Conservation (phyloP, 1,140 invertebrate species). For the Lasioglossum albipes region DNA sequence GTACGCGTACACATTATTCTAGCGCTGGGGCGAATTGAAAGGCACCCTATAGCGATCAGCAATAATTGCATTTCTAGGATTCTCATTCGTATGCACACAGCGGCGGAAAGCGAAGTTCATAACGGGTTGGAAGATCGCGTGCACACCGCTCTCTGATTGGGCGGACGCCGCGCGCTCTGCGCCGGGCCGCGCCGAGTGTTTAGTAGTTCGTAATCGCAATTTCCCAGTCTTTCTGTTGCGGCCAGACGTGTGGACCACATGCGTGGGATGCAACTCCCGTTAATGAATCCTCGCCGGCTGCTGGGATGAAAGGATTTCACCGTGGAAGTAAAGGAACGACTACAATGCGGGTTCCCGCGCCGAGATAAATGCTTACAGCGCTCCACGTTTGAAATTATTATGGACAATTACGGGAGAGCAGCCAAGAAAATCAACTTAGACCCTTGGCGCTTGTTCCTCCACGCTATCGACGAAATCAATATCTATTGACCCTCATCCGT, state of each 20-base stretch:
- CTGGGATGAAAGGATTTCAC: neutral
- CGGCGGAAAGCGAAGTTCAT: constrained; percentile 16
- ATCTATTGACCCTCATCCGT: too few relatives aligned
- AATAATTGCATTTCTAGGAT: constrained; percentile 34
- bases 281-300: constrained; percentile 8
- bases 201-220: constrained; percentile 23
- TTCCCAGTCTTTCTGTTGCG: constrained; percentile 1
- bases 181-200: neutral
- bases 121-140: constrained; percentile 7
- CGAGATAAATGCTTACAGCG: neutral
- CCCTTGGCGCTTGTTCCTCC: too few relatives aligned
- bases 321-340: neutral
- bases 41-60: constrained; percentile 16
- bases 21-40: neutral
- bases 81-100: constrained; percentile 22
- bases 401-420: neutral
- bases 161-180: neutral
- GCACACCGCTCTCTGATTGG: neutral
- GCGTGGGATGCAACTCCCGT: constrained; percentile 1
- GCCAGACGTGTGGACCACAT: neutral
- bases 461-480: too few relatives aligned
- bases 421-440: neutral
- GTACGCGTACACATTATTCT: constrained; percentile 3
- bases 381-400: neutral
- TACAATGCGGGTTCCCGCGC: neutral